Evolutionary conservation across 2,888 invertebrate genomes (phyloP).

Genomic region (Athalia rosae): DNA sequence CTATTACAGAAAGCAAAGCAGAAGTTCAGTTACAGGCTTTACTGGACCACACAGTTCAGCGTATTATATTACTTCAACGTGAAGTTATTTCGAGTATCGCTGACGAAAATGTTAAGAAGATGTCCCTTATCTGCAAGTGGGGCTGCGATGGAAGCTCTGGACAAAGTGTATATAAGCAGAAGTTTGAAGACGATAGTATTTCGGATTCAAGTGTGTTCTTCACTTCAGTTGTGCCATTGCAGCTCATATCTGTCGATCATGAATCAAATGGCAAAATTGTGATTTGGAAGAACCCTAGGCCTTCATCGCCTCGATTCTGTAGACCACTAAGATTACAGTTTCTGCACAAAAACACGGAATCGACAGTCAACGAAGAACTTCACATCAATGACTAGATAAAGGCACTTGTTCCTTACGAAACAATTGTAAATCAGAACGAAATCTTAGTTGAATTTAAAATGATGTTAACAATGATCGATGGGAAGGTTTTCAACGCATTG

Average conservation of each 20-base stretch:
- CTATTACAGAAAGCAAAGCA: conserved; percentile 46
- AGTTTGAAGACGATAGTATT: conserved; percentile 54
- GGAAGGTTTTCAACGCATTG: conserved; percentile 46
- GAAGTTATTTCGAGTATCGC: conserved; percentile 38
- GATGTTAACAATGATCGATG: conserved; percentile 42
- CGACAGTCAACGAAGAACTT: neutral
- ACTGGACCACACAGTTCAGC: conserved; percentile 48
- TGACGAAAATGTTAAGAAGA: conserved; percentile 28
- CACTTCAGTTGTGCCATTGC: conserved; percentile 59
- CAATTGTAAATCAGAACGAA: conserved; percentile 14
- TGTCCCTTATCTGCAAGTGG: conserved; percentile 50
- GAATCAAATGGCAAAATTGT: conserved; percentile 49
- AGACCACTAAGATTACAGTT: conserved; percentile 60
- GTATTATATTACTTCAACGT: conserved; percentile 42
- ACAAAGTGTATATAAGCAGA: conserved; percentile 54
- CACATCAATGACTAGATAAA: conserved; percentile 2
- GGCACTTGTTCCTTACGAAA: conserved; percentile 8
- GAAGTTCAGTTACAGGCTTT: conserved; percentile 49
- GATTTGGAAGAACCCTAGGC: conserved; percentile 61
- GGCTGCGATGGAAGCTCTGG: conserved; percentile 48
- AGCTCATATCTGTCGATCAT: conserved; percentile 50
- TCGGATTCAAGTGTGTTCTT: conserved; percentile 59
- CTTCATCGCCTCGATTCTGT: conserved; percentile 59
- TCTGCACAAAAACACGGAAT: conserved; percentile 57
- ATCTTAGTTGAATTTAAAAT: conserved; percentile 30